Conservation (phyloP, 2,797 vertebrate species). For the Sitta carolinensis region DNA sequence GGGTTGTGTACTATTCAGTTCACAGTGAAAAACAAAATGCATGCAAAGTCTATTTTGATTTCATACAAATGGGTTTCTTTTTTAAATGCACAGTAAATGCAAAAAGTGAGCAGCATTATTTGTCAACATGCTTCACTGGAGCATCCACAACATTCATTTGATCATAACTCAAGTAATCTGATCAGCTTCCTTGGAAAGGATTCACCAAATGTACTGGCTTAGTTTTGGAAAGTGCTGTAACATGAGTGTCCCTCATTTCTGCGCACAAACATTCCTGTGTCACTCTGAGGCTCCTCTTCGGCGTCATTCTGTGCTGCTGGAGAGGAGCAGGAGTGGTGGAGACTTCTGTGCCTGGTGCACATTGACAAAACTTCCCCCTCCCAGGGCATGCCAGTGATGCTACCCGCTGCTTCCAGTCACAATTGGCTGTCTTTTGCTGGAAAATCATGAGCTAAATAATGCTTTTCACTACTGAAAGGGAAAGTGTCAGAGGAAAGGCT, state of each 20-base stretch:
- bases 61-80: background rate
- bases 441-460: conserved; percentile 2
- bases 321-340: background rate
- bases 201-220: conserved; percentile 47
- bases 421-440: background rate
- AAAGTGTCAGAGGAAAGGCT: background rate
- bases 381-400: background rate
- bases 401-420: background rate
- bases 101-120: background rate
- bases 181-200: conserved; percentile 44
- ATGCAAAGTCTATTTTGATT: background rate
- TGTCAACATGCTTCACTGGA: background rate
- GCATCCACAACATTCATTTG: conserved; percentile 33
- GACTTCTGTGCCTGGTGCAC: background rate
- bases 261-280: conserved; percentile 52
- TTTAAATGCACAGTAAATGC: background rate
- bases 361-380: background rate
- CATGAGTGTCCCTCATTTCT: conserved; percentile 30
- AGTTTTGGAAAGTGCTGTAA: conserved; percentile 63
- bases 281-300: background rate
- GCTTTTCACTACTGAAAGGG: background rate
- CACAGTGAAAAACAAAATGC: background rate
- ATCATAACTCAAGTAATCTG: conserved; percentile 35
- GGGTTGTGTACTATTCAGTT: background rate
- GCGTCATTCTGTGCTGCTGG: background rate